phyloP scores from a whole-genome alignment of 2,888 invertebrate genomes.

The Caenorhabditis macrosperma region DNA sequence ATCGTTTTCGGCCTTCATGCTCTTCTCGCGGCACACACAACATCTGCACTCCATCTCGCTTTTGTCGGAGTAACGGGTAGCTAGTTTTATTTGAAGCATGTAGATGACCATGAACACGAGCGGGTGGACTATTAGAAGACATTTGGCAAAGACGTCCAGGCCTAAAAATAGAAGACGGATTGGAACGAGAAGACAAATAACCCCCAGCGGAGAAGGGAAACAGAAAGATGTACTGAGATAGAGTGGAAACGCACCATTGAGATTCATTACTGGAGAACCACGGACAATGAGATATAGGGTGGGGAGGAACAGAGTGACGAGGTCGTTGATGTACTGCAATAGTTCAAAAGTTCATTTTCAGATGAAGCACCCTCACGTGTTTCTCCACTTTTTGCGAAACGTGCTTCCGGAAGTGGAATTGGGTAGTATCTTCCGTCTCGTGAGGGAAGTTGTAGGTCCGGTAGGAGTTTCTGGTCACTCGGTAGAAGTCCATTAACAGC shows the following conservation, averaged over 20 bases:
- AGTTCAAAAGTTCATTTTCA: not conserved
- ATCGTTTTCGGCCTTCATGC: not conserved
- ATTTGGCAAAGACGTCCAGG: conserved; percentile 5
- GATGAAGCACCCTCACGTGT: conserved; percentile 16
- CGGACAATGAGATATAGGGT: not conserved
- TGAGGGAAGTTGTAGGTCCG: not conserved
- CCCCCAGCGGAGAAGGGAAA: not conserved
- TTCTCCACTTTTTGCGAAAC: conserved; percentile 1
- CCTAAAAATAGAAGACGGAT: conserved; percentile 13
- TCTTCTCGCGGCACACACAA: conserved; percentile 17
- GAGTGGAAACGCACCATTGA: conserved; percentile 1
- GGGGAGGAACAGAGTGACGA: conserved; percentile 1
- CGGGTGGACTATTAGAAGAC: conserved; percentile 10
- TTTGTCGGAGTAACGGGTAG: not conserved
- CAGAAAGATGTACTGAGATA: not conserved
- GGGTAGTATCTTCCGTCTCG: not conserved
- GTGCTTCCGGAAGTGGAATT: not conserved
- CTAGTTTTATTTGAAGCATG: conserved; percentile 25
- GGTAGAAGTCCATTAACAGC: not conserved
- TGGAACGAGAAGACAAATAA: not conserved
- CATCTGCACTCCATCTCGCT: conserved; percentile 20
- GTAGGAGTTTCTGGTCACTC: conserved; percentile 1
- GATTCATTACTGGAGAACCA: not conserved
- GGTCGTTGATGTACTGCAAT: conserved; percentile 21
- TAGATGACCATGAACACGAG: conserved; percentile 16